phyloP scores from a whole-genome alignment of 2,113 vertebrate species.

The Petrocephalus microphthalmus region DNA sequence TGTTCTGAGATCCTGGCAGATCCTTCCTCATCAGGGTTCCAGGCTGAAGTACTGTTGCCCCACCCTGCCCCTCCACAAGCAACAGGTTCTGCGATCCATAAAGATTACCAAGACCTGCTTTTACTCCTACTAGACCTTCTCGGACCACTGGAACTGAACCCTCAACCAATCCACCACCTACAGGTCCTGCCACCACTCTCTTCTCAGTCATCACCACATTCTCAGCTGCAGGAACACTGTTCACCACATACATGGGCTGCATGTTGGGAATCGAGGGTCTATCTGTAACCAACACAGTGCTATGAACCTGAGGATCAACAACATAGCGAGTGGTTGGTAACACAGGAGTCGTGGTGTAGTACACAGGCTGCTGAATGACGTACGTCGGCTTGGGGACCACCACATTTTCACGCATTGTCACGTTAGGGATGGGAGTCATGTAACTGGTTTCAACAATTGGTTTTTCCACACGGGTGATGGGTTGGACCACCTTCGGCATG shows the following conservation, averaged over 20 bases:
- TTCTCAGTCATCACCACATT: not conserved
- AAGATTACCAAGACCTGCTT: not conserved
- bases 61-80: constrained; percentile 23
- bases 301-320: constrained; percentile 23
- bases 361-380: constrained; percentile 45
- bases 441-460: not conserved
- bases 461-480: not conserved
- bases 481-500: not conserved
- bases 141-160: constrained; percentile 3
- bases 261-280: constrained; percentile 35
- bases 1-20: constrained; percentile 23
- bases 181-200: constrained; percentile 10
- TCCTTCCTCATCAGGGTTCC: not conserved
- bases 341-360: constrained; percentile 24
- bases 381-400: not conserved
- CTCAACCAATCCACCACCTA: constrained; percentile 14
- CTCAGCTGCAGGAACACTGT: not conserved
- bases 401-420: not conserved
- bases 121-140: not conserved
- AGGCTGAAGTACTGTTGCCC: constrained; percentile 19
- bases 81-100: constrained; percentile 6
- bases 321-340: constrained; percentile 12
- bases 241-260: constrained; percentile 39
- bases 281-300: constrained; percentile 39
- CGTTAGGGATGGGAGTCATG: not conserved